phyloP scores from a whole-genome alignment of 1,140 invertebrate species.

The Heliconius congener region DNA sequence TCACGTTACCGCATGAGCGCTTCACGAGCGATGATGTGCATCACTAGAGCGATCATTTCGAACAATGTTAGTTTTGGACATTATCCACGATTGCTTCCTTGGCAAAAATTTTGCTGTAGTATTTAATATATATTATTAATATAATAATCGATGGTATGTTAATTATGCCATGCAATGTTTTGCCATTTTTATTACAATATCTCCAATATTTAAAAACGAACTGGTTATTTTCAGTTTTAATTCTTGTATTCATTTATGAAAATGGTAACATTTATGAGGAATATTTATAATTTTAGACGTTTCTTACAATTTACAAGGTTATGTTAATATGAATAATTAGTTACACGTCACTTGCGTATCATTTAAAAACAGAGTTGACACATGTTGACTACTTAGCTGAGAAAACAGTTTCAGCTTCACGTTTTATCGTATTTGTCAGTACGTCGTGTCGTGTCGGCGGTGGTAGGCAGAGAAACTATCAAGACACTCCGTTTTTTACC shows the following conservation, averaged over 20 bases:
- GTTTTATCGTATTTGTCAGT: not conserved
- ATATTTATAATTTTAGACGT: too few species aligned
- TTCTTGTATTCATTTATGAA: not conserved
- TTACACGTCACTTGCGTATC: not conserved
- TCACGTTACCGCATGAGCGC: conserved; percentile 15
- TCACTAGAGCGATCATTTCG: conserved; percentile 27
- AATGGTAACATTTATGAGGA: not conserved
- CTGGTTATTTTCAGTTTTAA: not conserved
- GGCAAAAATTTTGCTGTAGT: not conserved
- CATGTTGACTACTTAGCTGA: too few species aligned
- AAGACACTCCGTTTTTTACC: not conserved
- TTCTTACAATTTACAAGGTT: not conserved
- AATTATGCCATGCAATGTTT: too few species aligned
- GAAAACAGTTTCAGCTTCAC: too few species aligned
- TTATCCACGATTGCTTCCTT: conserved; percentile 1
- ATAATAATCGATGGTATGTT: not conserved
- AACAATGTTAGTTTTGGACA: conserved; percentile 19
- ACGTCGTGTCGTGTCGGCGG: too few species aligned
- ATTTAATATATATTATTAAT: not conserved
- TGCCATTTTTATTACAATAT: too few species aligned
- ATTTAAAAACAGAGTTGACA: too few species aligned
- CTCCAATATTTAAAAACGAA: too few species aligned
- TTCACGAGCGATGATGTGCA: conserved; percentile 25
- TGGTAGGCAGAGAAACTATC: not conserved
- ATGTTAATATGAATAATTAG: not conserved